Evolutionary conservation across 2,888 invertebrate genomes (phyloP), one percentile per base, ranked within the genome.

Genomic region (Eupithecia dodoneata): DNA sequence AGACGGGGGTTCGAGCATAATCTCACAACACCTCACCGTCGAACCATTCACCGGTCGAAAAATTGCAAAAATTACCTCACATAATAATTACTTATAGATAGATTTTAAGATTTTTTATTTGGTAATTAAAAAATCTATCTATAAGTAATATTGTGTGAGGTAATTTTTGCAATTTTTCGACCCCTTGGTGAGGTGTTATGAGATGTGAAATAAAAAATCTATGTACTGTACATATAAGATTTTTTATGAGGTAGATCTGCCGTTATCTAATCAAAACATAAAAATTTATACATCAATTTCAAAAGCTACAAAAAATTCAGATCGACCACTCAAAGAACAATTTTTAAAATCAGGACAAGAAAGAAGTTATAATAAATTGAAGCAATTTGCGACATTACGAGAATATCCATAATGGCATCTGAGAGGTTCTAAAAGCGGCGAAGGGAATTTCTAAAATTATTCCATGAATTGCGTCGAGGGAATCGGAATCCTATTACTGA

Each of bases 381-480:
- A 45, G 70, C 70, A 70, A 45, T 70, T 70, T 70, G 47, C 47
- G 45, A 70, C 47, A 70, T 70, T 45, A 45, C 69, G 47, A 30
- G 47, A 70, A 70, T 70, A 18, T 45, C 70, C 70, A 12, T 69
- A 75, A 77, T 73, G 55, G 77, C 18, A 73, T 70, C 72, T 69
- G 59, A 73, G 72, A 42, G 63, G 13, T 72, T 74, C 72, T 76
- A 75, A 76, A 75, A 78, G 70, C 44, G 41, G 44, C n/a, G 45
- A 72, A 65, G 73, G 75, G 79, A 82, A 82, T 80, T 78, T 74
- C 73, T 74, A 78, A 82, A 84, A 82, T 83, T 73, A 78, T 72
- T 73, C 76, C 72, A 77, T 79, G 59, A 74, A 47, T 71, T 77
- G 41, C 75, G 73, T 3, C 71, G 47, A 70, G 77, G 77, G 77